Evolutionary conservation across 2,113 vertebrate species (phyloP).

Genomic region (Speoplatyrhinus poulsoni): DNA sequence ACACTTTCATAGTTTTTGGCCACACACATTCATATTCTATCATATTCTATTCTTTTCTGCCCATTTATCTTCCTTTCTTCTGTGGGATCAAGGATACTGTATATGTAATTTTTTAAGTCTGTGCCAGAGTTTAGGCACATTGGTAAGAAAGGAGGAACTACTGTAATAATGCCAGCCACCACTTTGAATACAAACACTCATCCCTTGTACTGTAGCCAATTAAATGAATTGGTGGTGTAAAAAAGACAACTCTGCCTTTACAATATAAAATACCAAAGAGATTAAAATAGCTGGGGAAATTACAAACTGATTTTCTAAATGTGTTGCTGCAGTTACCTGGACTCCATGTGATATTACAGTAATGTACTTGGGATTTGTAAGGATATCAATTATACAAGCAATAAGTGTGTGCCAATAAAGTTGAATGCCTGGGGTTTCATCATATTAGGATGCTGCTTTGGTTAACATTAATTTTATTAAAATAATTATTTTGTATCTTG

Average conservation of each 20-base stretch:
- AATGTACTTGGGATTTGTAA: conserved; percentile 27
- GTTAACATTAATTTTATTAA: conserved; percentile 12
- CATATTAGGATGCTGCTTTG: conserved; percentile 2
- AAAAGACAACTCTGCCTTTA: conserved; percentile 21
- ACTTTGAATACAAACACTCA: conserved; percentile 48
- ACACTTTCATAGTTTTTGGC: too few species aligned
- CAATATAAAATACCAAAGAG: conserved; percentile 21
- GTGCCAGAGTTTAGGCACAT: conserved; percentile 39
- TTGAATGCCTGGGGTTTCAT: conserved; percentile 15
- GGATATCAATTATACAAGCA: conserved; percentile 22
- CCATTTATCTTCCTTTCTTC: conserved; percentile 7
- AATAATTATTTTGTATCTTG: conserved; percentile 4
- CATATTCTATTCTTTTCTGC: not conserved
- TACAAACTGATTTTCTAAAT: conserved; percentile 16
- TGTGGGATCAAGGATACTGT: not conserved
- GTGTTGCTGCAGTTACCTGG: conserved; percentile 20
- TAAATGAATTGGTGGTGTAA: conserved; percentile 19
- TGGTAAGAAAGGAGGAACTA: conserved; percentile 29
- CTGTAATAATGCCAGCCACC: conserved; percentile 2
- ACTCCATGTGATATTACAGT: conserved; percentile 15
- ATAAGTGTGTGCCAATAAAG: conserved; percentile 20
- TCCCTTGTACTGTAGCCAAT: conserved; percentile 33
- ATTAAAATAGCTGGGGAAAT: conserved; percentile 42
- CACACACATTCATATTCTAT: not conserved
- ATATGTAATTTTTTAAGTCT: conserved; percentile 3